Evolutionary conservation across 2,113 vertebrate genomes (phyloP).

Genomic region (Spilogale gracilis): DNA sequence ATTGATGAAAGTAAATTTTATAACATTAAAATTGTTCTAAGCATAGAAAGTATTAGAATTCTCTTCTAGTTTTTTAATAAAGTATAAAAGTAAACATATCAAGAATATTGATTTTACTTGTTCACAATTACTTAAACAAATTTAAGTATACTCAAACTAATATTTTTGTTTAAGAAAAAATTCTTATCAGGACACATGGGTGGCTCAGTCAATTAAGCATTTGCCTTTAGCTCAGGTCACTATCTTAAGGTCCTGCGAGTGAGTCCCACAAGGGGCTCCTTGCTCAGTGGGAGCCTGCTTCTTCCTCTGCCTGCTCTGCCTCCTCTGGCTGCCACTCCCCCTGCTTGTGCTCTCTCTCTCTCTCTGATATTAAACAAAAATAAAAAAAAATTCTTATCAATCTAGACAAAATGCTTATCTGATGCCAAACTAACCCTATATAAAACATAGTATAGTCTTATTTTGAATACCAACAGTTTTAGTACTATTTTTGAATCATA

Average conservation of each 20-base stretch:
- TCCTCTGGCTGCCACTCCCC: too few relatives aligned
- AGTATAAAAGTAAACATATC: conserved; percentile 9
- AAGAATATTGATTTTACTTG: conserved; percentile 31
- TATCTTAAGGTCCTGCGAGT: too few relatives aligned
- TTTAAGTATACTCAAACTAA: neutral
- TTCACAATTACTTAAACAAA: neutral
- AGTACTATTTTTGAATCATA: conserved; percentile 3
- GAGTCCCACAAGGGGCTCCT: too few relatives aligned
- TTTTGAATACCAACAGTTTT: neutral
- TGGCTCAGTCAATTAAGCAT: too few relatives aligned
- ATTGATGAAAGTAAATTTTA: neutral
- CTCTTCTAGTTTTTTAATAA: neutral
- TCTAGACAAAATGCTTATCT: neutral
- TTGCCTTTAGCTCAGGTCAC: too few relatives aligned
- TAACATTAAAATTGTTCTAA: neutral
- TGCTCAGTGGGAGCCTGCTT: too few relatives aligned
- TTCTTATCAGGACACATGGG: neutral
- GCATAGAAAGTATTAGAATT: neutral
- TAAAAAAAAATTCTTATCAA: neutral
- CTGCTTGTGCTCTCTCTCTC: too few relatives aligned
- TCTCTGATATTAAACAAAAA: too few relatives aligned
- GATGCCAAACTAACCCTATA: neutral
- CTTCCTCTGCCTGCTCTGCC: too few relatives aligned
- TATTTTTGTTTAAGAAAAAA: neutral
- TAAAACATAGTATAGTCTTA: neutral